Evolutionary conservation across 2,888 invertebrate species (phyloP).

Genomic region (Drosophila trichaetosa): DNA sequence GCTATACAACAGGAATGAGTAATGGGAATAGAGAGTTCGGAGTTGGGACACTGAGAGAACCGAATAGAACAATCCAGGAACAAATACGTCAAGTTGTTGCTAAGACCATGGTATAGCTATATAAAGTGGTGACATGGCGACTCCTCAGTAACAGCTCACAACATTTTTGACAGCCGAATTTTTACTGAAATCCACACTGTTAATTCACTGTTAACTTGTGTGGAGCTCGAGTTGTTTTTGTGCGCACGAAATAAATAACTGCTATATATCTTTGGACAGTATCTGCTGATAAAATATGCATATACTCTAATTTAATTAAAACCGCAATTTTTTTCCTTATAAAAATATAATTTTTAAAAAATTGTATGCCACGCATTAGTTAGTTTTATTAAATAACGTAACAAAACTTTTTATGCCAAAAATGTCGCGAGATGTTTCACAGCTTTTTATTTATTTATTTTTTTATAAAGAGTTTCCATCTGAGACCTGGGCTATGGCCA

Average conservation of each 20-base stretch:
- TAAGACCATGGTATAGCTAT: background rate
- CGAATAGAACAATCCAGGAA: background rate
- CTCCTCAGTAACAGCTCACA: background rate
- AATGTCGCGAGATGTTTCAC: background rate
- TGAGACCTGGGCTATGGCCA: background rate
- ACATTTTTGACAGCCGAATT: background rate
- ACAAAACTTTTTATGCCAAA: background rate
- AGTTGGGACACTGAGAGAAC: background rate
- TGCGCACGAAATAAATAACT: background rate
- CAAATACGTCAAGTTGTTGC: background rate
- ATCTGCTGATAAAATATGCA: background rate
- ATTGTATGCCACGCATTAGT: background rate
- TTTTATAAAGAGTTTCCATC: background rate
- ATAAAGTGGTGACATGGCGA: background rate
- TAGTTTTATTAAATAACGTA: background rate
- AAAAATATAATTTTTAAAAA: background rate
- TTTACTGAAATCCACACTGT: background rate
- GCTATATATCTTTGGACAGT: background rate
- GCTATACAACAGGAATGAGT: background rate
- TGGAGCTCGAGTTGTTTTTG: background rate
- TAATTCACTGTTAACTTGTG: background rate
- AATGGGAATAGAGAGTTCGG: background rate
- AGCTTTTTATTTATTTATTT: background rate
- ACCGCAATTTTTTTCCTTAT: background rate
- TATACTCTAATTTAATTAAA: background rate